Evolutionary conservation across 2,113 vertebrate genomes (phyloP).

Genomic region (Salvelinus sp.): DNA sequence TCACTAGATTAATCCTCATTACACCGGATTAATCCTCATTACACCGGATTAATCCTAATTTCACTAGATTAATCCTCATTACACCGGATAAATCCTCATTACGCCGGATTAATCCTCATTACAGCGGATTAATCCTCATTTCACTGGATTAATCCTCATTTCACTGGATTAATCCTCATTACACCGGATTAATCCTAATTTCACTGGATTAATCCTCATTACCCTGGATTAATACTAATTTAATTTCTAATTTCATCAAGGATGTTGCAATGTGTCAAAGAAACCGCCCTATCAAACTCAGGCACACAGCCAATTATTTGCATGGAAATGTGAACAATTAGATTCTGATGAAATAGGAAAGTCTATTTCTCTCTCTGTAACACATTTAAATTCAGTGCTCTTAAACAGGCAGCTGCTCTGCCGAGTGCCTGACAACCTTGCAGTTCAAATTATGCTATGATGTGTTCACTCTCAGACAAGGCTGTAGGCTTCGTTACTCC

Average conservation of each 20-base stretch:
- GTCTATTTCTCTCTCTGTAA: background rate
- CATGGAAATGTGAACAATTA: background rate
- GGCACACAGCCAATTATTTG: background rate
- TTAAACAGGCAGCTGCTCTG: conserved; percentile 19
- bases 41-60: too few relatives aligned
- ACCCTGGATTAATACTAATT: too few relatives aligned
- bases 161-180: too few relatives aligned
- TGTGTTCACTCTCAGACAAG: conserved; percentile 14
- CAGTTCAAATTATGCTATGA: conserved; percentile 32
- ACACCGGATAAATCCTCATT: too few relatives aligned
- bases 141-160: too few relatives aligned
- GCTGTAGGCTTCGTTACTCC: conserved; percentile 1
- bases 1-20: background rate
- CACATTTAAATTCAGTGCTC: conserved; percentile 24
- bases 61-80: too few relatives aligned
- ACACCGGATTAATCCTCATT: too few relatives aligned
- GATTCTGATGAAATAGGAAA: background rate
- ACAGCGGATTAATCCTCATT: too few relatives aligned
- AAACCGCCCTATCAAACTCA: background rate
- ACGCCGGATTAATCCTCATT: too few relatives aligned
- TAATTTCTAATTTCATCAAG: background rate
- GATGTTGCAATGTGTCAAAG: background rate
- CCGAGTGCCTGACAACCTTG: conserved; percentile 7
- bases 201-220: too few relatives aligned
- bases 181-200: too few relatives aligned